Conservation (phyloP, 1,140 invertebrate species). For the Paramacrobiotus metropolitanus region DNA sequence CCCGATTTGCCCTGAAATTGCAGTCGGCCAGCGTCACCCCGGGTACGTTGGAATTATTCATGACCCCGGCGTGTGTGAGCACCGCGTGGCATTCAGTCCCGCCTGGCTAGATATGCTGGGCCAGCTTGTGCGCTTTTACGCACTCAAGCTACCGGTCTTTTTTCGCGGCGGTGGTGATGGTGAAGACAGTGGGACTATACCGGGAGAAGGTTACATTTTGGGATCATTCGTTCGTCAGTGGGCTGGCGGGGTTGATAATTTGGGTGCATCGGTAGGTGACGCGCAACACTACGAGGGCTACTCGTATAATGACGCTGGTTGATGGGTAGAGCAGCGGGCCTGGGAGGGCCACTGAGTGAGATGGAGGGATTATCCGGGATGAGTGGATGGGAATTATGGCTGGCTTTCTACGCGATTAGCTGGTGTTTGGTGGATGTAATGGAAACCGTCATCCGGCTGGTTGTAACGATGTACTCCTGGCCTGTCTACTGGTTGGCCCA, state of each 20-base stretch:
- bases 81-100: background rate
- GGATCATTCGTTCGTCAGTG: background rate
- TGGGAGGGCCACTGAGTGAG: background rate
- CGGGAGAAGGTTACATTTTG: background rate
- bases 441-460: background rate
- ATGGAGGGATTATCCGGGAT: no score
- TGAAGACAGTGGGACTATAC: background rate
- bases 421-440: background rate
- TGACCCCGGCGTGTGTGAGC: background rate
- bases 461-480: background rate
- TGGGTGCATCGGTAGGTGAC: background rate
- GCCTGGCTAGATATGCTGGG: background rate
- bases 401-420: background rate
- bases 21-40: background rate
- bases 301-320: background rate
- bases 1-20: background rate
- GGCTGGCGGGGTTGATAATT: background rate
- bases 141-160: background rate
- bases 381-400: no score
- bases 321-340: background rate
- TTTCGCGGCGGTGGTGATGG: conserved; percentile 1
- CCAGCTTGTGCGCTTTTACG: background rate
- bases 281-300: no score
- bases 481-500: background rate
- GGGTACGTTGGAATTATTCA: background rate